Evolutionary conservation across 64 coral and sea anemone genomes (phyloP).

Genomic region (Pocillopora damicornis): DNA sequence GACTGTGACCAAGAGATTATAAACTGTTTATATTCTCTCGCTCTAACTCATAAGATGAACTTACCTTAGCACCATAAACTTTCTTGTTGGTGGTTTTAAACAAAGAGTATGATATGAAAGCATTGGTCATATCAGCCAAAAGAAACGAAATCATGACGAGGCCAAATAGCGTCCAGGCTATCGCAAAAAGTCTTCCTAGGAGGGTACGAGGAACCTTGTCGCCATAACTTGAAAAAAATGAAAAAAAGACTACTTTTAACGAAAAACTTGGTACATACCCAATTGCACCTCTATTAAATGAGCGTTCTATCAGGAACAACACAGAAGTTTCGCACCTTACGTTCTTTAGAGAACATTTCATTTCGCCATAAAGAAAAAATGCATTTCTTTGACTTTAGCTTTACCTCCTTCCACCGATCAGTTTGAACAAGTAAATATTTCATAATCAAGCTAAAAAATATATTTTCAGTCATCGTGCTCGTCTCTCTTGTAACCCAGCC

Average conservation of each 20-base stretch:
- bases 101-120: background rate
- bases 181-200: background rate
- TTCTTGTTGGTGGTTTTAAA: background rate
- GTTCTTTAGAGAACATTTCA: too few species aligned
- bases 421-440: too few species aligned
- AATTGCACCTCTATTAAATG: too few species aligned
- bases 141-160: constrained; percentile 31
- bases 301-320: too few species aligned
- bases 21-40: too few species aligned
- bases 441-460: too few species aligned
- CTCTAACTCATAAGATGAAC: background rate
- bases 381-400: too few species aligned
- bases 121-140: constrained; percentile 7
- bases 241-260: background rate
- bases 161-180: constrained; percentile 18
- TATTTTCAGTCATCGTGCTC: background rate
- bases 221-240: constrained; percentile 12
- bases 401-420: background rate
- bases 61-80: constrained; percentile 9
- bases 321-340: too few species aligned
- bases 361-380: too few species aligned
- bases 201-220: constrained; percentile 31
- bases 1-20: too few species aligned
- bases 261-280: too few species aligned
- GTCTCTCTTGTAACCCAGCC: background rate